These are phyloP conservation scores for Agrotis puta DNA, from an alignment of 2,888 invertebrate species.

Conservation along the genomic window DNA sequence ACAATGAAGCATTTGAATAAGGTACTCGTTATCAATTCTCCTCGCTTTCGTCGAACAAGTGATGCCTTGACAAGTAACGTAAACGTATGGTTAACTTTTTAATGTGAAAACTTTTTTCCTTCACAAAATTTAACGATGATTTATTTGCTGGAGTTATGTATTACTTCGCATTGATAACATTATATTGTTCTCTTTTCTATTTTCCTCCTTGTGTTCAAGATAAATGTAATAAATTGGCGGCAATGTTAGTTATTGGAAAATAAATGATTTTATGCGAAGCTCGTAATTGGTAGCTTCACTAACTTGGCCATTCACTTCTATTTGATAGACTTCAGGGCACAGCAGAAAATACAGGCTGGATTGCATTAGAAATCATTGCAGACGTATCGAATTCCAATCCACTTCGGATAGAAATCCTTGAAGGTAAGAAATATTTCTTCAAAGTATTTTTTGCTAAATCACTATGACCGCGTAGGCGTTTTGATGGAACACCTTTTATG, in stretches of 20 bases:
- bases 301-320: conserved; percentile 21
- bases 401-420: conserved; percentile 31
- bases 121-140: conserved; percentile 37
- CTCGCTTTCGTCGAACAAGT: conserved; percentile 54
- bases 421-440: conserved; percentile 41
- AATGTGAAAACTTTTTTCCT: conserved; percentile 56
- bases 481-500: conserved; percentile 55
- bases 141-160: conserved; percentile 39
- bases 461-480: conserved; percentile 51
- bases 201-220: conserved; percentile 21
- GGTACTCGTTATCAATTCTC: conserved; percentile 60
- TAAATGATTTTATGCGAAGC: background rate
- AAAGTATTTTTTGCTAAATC: conserved; percentile 55
- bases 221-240: conserved; percentile 3
- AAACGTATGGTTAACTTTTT: conserved; percentile 58
- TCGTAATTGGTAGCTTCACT: conserved; percentile 9
- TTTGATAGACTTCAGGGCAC: conserved; percentile 13
- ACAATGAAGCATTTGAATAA: conserved; percentile 61
- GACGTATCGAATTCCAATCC: conserved; percentile 35
- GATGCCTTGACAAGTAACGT: conserved; percentile 52
- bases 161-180: conserved; percentile 32
- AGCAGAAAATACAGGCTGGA: conserved; percentile 8
- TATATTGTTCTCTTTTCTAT: conserved; percentile 23
- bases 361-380: conserved; percentile 27
- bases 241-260: conserved; percentile 2